Conservation (phyloP, 2,113 vertebrate species). For the Stictonetta naevosa region DNA sequence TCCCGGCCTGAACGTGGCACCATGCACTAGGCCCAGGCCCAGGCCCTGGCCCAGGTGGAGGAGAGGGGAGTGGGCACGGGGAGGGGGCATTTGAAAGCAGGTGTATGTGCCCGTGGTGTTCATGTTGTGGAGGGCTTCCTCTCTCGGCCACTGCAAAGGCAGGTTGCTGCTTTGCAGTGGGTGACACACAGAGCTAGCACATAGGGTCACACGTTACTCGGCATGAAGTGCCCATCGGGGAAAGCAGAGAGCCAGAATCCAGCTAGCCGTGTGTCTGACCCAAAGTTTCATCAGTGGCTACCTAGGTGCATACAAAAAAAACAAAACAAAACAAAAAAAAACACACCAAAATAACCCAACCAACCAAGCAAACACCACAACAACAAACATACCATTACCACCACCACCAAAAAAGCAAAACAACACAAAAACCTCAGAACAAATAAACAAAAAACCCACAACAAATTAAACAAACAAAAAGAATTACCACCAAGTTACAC, state of each 20-base stretch:
- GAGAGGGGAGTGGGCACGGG: accelerated
- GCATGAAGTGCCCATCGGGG: neutral
- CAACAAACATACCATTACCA: too few relatives aligned
- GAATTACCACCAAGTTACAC: neutral
- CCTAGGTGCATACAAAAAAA: neutral
- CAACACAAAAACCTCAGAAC: too few relatives aligned
- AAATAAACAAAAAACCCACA: too few relatives aligned
- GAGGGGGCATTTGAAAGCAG: accelerated
- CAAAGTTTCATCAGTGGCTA: neutral
- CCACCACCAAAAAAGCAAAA: too few relatives aligned
- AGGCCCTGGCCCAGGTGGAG: neutral
- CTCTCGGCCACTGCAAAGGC: neutral
- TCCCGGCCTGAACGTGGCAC: too few relatives aligned
- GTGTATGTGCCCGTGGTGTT: neutral
- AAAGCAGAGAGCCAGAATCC: neutral
- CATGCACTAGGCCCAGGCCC: too few relatives aligned
- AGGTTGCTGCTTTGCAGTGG: neutral
- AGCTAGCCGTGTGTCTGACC: neutral
- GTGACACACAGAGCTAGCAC: too few relatives aligned
- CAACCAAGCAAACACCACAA: too few relatives aligned
- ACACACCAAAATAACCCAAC: too few relatives aligned
- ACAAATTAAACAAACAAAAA: neutral
- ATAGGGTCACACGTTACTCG: neutral
- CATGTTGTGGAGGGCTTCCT: neutral
- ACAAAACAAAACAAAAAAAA: too few relatives aligned